Evolutionary conservation across 2,888 invertebrate genomes (phyloP).

Genomic region (Synergus gifuensis): DNA sequence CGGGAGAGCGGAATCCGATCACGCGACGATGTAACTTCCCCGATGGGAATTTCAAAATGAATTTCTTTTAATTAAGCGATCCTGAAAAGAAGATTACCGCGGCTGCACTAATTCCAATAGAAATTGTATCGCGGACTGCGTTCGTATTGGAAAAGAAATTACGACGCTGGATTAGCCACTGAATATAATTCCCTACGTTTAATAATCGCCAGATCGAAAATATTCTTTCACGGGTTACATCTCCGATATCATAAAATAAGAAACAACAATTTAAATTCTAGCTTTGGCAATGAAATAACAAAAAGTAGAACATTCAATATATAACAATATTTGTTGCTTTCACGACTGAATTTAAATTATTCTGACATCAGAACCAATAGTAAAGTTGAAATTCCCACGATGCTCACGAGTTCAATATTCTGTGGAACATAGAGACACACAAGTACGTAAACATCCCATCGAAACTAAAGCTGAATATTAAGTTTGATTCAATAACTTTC

Average conservation of each 20-base stretch:
- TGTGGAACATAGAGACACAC: background rate
- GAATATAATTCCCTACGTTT: background rate
- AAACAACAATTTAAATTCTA: background rate
- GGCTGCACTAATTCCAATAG: constrained; percentile 58
- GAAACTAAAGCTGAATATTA: background rate
- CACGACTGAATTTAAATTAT: background rate
- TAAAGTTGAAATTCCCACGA: constrained; percentile 1
- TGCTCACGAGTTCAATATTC: background rate
- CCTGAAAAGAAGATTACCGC: constrained; percentile 63
- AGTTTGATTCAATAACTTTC: constrained; percentile 37
- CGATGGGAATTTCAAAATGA: constrained; percentile 60
- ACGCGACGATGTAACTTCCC: constrained; percentile 55
- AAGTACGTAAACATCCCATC: background rate
- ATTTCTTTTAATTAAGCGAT: constrained; percentile 66
- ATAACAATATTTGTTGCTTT: background rate
- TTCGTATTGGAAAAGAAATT: constrained; percentile 56
- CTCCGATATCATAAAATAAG: background rate
- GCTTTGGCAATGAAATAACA: no score
- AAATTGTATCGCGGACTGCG: constrained; percentile 56
- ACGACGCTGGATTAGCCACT: constrained; percentile 17
- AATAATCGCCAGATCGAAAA: background rate
- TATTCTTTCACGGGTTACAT: background rate
- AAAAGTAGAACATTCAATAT: no score
- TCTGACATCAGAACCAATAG: background rate
- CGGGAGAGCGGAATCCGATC: constrained; percentile 58